phyloP scores from a whole-genome alignment of 2,797 vertebrate species.

The Vespertilio murinus region DNA sequence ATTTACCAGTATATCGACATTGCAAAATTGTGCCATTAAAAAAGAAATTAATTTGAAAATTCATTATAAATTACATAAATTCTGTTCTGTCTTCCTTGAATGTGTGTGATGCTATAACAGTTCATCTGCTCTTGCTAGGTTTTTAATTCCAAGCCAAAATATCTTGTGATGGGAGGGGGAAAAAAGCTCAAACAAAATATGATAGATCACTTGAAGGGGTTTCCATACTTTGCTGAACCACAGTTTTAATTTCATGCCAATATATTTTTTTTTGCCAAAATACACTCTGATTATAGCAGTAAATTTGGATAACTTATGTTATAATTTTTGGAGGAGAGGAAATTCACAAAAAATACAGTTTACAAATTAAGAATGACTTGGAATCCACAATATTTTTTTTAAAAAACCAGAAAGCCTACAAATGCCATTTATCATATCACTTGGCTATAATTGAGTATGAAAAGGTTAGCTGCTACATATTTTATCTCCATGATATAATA shows the following conservation, averaged over 20 bases:
- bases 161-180: constrained; percentile 24
- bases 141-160: constrained; percentile 54
- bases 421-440: constrained; percentile 33
- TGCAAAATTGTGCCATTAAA: constrained; percentile 28
- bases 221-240: constrained; percentile 48
- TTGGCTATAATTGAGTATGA: constrained; percentile 27
- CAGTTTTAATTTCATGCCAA: constrained; percentile 53
- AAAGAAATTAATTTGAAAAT: constrained; percentile 63
- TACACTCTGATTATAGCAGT: constrained; percentile 61
- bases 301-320: constrained; percentile 68
- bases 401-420: background rate
- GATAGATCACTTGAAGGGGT: constrained; percentile 33
- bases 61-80: constrained; percentile 40
- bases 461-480: background rate
- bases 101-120: constrained; percentile 21
- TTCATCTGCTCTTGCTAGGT: constrained; percentile 53
- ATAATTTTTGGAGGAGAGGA: constrained; percentile 59
- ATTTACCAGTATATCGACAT: constrained; percentile 6
- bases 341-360: constrained; percentile 65
- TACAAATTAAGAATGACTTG: constrained; percentile 66
- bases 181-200: constrained; percentile 32
- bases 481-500: background rate
- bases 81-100: constrained; percentile 62
- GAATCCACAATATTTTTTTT: constrained; percentile 45
- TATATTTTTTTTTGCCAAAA: constrained; percentile 64